Evolutionary conservation across 2,888 invertebrate species (phyloP).

Genomic region (Pharmacophagus antenor): DNA sequence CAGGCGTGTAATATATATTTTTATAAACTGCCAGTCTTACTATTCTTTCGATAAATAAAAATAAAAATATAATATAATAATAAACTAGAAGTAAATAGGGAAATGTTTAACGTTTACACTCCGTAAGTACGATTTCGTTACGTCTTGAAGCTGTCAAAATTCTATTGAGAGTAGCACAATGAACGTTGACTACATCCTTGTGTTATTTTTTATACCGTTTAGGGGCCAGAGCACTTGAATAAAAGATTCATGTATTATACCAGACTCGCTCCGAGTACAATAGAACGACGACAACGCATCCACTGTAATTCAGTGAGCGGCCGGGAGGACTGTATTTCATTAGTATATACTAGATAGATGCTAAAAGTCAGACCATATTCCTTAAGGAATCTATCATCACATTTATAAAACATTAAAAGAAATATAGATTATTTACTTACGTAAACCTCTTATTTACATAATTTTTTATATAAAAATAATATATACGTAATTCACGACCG

Average conservation of each 20-base stretch:
- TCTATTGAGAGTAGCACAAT: constrained; percentile 71
- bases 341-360: constrained; percentile 43
- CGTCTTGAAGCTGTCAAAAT: constrained; percentile 63
- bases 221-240: constrained; percentile 73
- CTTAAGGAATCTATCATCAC: neutral
- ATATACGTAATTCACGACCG: too few species aligned
- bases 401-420: neutral
- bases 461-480: too few species aligned
- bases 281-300: constrained; percentile 66
- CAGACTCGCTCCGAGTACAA: constrained; percentile 61
- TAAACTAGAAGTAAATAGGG: neutral
- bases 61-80: constrained; percentile 3
- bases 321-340: constrained; percentile 62
- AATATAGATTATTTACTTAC: neutral
- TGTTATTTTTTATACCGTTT: constrained; percentile 70
- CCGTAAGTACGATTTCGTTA: constrained; percentile 45
- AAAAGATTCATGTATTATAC: constrained; percentile 78
- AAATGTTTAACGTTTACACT: constrained; percentile 32
- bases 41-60: constrained; percentile 5
- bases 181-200: constrained; percentile 69
- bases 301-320: constrained; percentile 64
- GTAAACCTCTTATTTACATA: too few species aligned
- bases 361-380: neutral
- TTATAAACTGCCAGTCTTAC: too few species aligned
- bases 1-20: too few species aligned